phyloP scores from a whole-genome alignment of 2,888 invertebrate species.

The Clitarchus hookeri region DNA sequence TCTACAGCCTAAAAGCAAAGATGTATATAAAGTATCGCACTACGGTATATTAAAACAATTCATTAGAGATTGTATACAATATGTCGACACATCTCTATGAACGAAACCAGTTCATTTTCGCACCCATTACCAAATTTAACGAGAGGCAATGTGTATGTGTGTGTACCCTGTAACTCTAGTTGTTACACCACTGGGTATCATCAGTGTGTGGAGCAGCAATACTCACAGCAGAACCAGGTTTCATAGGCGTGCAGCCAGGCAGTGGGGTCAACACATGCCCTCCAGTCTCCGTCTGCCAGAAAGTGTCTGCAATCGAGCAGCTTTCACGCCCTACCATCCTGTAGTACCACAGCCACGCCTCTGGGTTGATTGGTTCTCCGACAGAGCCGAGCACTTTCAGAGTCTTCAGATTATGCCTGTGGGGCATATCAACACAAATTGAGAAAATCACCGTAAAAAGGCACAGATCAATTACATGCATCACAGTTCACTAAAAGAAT shows the following conservation, averaged over 20 bases:
- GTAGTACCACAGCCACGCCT: slow-evolving; percentile 98
- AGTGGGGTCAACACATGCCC: slow-evolving; percentile 96
- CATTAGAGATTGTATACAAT: no score
- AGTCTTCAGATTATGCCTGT: slow-evolving; percentile 66
- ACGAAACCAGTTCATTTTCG: no score
- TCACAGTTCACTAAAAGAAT: no score
- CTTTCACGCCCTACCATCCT: slow-evolving; percentile 76
- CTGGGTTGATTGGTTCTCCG: slow-evolving; percentile 98
- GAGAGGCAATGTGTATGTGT: no score
- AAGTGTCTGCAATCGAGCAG: slow-evolving; percentile 96
- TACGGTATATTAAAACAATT: no score
- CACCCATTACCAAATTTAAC: no score
- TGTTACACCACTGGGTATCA: no score
- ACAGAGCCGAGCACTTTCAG: slow-evolving; percentile 91
- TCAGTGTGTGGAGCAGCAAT: not conserved
- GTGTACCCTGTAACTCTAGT: no score
- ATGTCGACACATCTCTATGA: no score
- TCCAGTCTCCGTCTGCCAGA: slow-evolving; percentile 99
- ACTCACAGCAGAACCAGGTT: slow-evolving; percentile 96
- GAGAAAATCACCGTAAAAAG: not conserved
- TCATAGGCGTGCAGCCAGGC: slow-evolving; percentile 95
- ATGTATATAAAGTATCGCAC: no score
- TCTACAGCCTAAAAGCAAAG: no score
- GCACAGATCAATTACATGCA: not conserved
- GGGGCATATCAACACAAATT: not conserved